A percentile compares a stretch with the other conserved stretches of the same genome.
Conservation (phyloP, 2,113 vertebrate species). For the Oophaga pumilio region DNA sequence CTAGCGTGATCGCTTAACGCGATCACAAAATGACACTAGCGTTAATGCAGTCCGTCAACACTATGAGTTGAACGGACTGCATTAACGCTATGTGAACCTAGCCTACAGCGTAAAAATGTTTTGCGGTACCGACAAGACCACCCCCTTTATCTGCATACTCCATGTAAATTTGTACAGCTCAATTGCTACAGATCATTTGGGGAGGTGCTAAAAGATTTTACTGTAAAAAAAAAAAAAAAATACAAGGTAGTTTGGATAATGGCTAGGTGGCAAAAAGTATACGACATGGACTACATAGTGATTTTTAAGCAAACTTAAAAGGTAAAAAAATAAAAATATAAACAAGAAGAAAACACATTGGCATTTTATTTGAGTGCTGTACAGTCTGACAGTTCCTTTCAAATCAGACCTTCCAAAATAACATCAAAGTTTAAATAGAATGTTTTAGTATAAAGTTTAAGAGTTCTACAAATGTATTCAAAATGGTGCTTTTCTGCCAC, state of each 20-base stretch:
- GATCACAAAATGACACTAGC: too few species aligned
- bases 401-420: conserved; percentile 32
- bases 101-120: too few species aligned
- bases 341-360: neutral
- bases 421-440: conserved; percentile 53
- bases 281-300: neutral
- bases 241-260: too few species aligned
- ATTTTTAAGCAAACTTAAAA: neutral
- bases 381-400: conserved; percentile 48
- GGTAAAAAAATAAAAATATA: neutral
- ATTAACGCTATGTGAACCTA: too few species aligned
- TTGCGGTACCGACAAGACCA: too few species aligned
- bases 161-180: neutral
- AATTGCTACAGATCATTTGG: neutral
- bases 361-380: conserved; percentile 33
- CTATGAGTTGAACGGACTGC: too few species aligned
- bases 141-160: too few species aligned
- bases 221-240: too few species aligned
- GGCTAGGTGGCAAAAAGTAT: neutral
- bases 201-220: neutral
- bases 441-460: conserved; percentile 58
- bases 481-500: conserved; percentile 52
- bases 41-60: too few species aligned
- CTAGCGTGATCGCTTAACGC: too few species aligned
- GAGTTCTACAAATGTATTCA: conserved; percentile 58